Conservation (phyloP, 1,140 invertebrate genomes). For the Procambarus virginalis region DNA sequence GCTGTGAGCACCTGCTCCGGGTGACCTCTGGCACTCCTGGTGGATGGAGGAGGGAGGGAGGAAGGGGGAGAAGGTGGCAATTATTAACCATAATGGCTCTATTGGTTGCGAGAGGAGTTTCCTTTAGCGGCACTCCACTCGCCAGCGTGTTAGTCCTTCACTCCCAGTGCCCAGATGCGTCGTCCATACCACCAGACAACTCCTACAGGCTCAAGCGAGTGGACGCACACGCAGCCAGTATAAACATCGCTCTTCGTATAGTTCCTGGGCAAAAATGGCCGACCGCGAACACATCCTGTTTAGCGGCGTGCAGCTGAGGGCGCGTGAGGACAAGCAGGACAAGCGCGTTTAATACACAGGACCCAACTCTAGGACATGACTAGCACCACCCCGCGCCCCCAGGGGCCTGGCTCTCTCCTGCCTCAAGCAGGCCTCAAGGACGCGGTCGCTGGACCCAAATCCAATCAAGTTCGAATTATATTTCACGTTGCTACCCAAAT, state of each 20-base stretch:
- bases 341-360: background rate
- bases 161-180: background rate
- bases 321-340: background rate
- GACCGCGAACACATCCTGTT: background rate
- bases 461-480: background rate
- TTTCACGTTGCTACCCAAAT: background rate
- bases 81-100: conserved; percentile 39
- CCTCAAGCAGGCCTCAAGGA: background rate
- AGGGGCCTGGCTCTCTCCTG: background rate
- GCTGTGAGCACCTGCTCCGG: background rate
- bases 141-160: background rate
- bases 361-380: background rate
- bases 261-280: background rate
- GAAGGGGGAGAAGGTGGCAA: background rate
- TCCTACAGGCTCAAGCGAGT: background rate
- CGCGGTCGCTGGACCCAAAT: background rate
- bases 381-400: background rate
- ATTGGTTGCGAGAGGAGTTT: conserved; percentile 47
- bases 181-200: background rate
- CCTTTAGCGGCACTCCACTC: background rate
- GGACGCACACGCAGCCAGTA: background rate
- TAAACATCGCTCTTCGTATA: background rate
- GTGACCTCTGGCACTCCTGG: conserved; percentile 22
- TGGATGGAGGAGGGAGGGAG: background rate
- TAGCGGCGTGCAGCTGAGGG: background rate